Conservation (phyloP, 2,113 vertebrate species). For the Bettongia penicillata region DNA sequence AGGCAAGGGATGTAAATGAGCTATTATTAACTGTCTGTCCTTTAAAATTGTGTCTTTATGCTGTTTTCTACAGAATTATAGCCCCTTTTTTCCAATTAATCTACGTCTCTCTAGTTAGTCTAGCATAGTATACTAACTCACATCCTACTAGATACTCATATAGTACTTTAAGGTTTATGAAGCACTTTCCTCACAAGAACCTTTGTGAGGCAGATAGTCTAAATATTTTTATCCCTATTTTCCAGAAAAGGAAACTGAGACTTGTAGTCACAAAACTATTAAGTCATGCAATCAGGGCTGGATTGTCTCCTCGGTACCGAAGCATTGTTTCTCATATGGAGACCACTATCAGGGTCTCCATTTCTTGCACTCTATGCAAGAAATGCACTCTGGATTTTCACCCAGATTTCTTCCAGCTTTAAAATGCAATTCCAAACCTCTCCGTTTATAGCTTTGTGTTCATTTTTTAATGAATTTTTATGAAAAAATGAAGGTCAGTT, state of each 20-base stretch:
- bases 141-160: not conserved
- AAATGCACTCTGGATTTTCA: not conserved
- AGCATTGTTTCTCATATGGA: no score
- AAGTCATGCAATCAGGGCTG: not conserved
- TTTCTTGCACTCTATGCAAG: not conserved
- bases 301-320: no score
- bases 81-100: not conserved
- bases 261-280: not conserved
- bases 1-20: not conserved
- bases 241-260: not conserved
- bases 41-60: not conserved
- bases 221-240: not conserved
- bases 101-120: not conserved
- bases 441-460: not conserved
- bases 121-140: not conserved
- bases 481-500: no score
- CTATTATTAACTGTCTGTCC: not conserved
- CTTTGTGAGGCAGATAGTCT: accelerated
- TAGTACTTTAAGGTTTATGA: not conserved
- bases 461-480: no score
- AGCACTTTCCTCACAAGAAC: not conserved
- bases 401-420: not conserved
- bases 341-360: no score
- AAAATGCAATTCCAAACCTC: not conserved
- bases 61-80: not conserved